Evolutionary conservation across 1,140 invertebrate species (phyloP), one percentile per base, ranked within the genome.

Genomic region (Temnothorax curvispinosus): DNA sequence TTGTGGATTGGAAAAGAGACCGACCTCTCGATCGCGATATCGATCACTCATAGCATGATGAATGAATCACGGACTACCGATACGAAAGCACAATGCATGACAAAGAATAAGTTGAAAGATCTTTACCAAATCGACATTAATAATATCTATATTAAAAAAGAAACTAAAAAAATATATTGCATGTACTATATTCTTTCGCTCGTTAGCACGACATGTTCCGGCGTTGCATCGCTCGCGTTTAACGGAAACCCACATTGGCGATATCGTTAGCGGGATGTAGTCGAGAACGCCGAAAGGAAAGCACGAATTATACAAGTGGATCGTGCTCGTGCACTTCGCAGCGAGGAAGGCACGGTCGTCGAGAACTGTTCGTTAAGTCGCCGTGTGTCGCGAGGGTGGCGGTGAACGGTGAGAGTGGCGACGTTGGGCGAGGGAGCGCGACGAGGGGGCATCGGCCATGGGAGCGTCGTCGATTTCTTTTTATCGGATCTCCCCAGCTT

Each of bases 291-390:
- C 47, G 21, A 54, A 62, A 62, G 38, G 7, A 85, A 85, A 77
- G 38, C 38, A 78, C 84, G 84, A 86, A 86, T 85, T 85, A 85
- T 78, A 74, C 84, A 78, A 85, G 84, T 56, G 74, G 38, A 65
- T 78, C 84, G 84, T 77, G 71, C 54, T 85, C 71, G 56, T 65
- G 71, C 44, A 50, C 71, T 50, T 76, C 3, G 81, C 15, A 38
- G 69, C 80, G 44, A 35, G 69, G 27, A 44, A 38, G 50, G 13
- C 35, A 69, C 64, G 50, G 8, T 65, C 27, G 27, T 41, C 47
- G 35, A 56, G 65, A 21, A 78, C 50, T 58, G 65, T 81, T 71
- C 50, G 64, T 81, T 81, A 71, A 71, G 65, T 71, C 58, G 27
- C 41, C 9, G 58, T 5, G 58, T 5, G 58, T 78, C 78, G 78